Conservation (phyloP, 2,888 invertebrate species). For the Nomada flava region DNA sequence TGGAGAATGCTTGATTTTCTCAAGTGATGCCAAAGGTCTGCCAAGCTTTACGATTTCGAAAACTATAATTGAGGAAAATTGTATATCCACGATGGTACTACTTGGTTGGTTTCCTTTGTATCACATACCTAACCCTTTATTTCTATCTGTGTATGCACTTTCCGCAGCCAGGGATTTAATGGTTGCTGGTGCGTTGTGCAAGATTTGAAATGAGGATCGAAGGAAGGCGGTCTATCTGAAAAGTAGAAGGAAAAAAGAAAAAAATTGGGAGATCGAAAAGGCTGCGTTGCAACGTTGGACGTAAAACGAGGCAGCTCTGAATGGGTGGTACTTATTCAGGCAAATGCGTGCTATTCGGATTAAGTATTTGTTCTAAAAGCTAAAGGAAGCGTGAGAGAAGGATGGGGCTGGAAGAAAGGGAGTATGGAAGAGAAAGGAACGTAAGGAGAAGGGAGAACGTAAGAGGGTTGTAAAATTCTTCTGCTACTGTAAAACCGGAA, state of each 20-base stretch:
- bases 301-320: constrained; percentile 79
- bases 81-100: too few relatives aligned
- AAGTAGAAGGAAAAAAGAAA: constrained; percentile 47
- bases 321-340: constrained; percentile 82
- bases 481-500: constrained; percentile 70
- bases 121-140: neutral
- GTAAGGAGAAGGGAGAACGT: constrained; percentile 38
- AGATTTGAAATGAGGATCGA: constrained; percentile 48
- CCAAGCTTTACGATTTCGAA: neutral
- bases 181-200: constrained; percentile 22
- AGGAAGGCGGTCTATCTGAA: constrained; percentile 47
- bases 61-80: neutral
- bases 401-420: constrained; percentile 44
- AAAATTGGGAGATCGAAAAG: constrained; percentile 52
- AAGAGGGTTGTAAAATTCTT: constrained; percentile 76
- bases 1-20: neutral
- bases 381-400: constrained; percentile 73
- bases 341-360: constrained; percentile 83
- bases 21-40: neutral
- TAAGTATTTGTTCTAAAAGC: constrained; percentile 83
- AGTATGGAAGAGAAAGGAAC: constrained; percentile 33
- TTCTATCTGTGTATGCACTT: constrained; percentile 17
- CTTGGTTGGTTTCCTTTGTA: too few relatives aligned
- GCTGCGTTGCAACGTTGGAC: constrained; percentile 65
- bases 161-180: constrained; percentile 27